These are phyloP conservation scores for Leptoteleia sp. DNA, from an alignment of 1,140 invertebrate genomes.

Conservation along the genomic window DNA sequence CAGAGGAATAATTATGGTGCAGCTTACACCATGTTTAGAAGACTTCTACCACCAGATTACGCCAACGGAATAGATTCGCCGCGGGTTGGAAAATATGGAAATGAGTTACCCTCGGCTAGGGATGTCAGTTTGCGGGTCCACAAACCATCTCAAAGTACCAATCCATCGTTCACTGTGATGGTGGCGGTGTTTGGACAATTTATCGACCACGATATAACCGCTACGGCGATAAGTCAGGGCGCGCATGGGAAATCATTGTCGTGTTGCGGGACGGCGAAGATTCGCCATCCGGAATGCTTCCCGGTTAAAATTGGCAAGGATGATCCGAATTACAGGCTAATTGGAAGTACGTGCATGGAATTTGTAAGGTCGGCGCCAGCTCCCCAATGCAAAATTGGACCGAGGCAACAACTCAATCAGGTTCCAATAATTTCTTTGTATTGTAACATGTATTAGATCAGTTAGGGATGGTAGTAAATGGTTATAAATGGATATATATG, in stretches of 20 bases:
- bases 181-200: constrained; percentile 96
- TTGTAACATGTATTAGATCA: no score
- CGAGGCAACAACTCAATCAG: constrained; percentile 94
- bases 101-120: constrained; percentile 86
- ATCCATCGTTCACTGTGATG: constrained; percentile 90
- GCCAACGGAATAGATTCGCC: constrained; percentile 89
- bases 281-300: constrained; percentile 92
- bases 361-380: constrained; percentile 92
- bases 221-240: constrained; percentile 88
- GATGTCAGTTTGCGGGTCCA: constrained; percentile 88
- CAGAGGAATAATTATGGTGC: constrained; percentile 86
- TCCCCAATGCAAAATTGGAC: constrained; percentile 91
- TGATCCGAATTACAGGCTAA: constrained; percentile 86
- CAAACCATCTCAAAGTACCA: constrained; percentile 85
- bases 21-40: constrained; percentile 88
- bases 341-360: constrained; percentile 89
- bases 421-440: constrained; percentile 74
- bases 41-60: constrained; percentile 88
- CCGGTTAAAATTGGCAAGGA: constrained; percentile 85
- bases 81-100: constrained; percentile 82
- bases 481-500: no score
- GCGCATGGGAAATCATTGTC: constrained; percentile 85
- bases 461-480: no score
- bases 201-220: constrained; percentile 96
- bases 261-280: constrained; percentile 80